phyloP scores from a whole-genome alignment of 2,797 vertebrate species.

The Neomorphus geoffroyi region DNA sequence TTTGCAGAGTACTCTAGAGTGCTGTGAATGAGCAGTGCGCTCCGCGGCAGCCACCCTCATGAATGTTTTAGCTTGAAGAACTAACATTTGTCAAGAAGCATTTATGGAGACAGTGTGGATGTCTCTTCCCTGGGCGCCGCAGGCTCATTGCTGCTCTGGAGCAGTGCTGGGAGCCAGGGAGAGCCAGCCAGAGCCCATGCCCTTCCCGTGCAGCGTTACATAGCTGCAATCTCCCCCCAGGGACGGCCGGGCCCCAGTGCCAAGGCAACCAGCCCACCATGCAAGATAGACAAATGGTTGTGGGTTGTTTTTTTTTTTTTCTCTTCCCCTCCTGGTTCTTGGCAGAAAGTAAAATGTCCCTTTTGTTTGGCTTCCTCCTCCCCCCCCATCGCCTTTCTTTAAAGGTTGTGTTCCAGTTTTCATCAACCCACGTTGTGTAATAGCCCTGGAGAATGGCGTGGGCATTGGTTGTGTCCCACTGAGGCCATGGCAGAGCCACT shows the following conservation, averaged over 20 bases:
- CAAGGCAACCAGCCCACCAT: slow-evolving; percentile 40
- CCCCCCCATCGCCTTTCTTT: slow-evolving; percentile 44
- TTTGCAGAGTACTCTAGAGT: not conserved
- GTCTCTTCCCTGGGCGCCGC: not conserved
- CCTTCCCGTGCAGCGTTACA: not conserved
- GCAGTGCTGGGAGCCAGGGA: not conserved
- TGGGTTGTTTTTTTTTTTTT: not conserved
- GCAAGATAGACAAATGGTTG: slow-evolving; percentile 56
- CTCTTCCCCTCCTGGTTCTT: slow-evolving; percentile 48
- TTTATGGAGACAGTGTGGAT: not conserved
- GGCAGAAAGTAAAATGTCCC: slow-evolving; percentile 64
- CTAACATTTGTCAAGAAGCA: slow-evolving; percentile 41
- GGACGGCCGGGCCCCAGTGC: not conserved
- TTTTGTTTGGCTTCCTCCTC: slow-evolving; percentile 65
- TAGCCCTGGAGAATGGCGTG: not conserved
- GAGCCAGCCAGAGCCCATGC: not conserved
- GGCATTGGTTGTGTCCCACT: not conserved
- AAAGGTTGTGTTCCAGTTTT: slow-evolving; percentile 64
- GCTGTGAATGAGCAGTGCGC: not conserved
- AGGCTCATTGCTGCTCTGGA: not conserved
- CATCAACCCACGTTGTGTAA: slow-evolving; percentile 53
- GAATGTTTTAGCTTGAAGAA: slow-evolving; percentile 50
- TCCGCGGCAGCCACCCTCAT: not conserved
- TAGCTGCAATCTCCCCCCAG: not conserved
- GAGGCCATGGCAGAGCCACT: not conserved